Conservation (phyloP, 2,797 vertebrate species). For the Pteronotus mesoamericanus region DNA sequence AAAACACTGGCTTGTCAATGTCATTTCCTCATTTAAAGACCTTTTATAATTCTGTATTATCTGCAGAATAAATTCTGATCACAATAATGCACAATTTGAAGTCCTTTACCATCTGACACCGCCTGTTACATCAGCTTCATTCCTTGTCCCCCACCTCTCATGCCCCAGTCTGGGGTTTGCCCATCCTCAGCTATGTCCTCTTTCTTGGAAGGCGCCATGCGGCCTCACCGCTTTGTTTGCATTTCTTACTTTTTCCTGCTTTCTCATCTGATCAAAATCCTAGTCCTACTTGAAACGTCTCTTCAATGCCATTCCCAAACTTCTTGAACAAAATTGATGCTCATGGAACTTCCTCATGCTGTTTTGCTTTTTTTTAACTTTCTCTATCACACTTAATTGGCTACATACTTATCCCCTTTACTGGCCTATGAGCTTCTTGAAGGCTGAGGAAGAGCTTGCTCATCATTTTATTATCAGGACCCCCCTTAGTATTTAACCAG, state of each 20-base stretch:
- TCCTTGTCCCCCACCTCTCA: accelerated
- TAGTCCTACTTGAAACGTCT: background rate
- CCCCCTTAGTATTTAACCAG: background rate
- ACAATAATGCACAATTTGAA: accelerated
- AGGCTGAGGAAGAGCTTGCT: background rate
- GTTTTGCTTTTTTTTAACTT: background rate
- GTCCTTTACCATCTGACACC: background rate
- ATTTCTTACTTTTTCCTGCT: background rate
- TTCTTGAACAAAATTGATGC: background rate
- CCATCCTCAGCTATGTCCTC: accelerated
- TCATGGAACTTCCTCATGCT: background rate
- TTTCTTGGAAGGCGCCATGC: accelerated
- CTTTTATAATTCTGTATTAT: background rate
- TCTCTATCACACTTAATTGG: background rate
- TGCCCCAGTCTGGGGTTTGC: accelerated
- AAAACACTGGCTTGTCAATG: background rate
- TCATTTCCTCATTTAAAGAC: background rate
- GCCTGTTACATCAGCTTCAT: accelerated
- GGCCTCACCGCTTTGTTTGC: background rate
- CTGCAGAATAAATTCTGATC: background rate
- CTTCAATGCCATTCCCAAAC: background rate
- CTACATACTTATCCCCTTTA: too few species aligned
- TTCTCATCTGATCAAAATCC: background rate
- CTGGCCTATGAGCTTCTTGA: background rate
- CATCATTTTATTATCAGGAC: background rate